These are phyloP conservation scores for Frankliniella intonsa DNA, from an alignment of 2,888 invertebrate species.

Conservation along the genomic window DNA sequence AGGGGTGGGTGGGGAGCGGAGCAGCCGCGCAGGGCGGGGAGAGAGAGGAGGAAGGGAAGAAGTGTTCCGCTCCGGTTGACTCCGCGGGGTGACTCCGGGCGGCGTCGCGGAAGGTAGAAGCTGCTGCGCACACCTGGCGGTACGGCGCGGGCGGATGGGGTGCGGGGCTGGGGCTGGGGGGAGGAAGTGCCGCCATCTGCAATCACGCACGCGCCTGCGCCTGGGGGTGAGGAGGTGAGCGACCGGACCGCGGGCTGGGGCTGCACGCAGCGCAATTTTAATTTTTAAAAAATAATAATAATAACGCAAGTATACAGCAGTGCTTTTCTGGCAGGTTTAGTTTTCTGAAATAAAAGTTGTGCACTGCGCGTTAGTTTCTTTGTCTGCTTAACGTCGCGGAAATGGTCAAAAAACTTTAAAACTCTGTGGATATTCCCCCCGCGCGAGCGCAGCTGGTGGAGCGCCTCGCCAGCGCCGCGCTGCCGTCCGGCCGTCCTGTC, in stretches of 20 bases:
- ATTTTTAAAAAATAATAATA: too few species aligned
- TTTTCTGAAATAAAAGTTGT: too few species aligned
- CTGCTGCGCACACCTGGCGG: background rate
- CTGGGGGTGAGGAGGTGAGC: too few species aligned
- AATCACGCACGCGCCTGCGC: constrained; percentile 1
- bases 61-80: background rate
- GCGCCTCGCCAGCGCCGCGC: background rate
- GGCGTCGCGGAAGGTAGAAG: background rate
- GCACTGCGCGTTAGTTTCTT: too few species aligned
- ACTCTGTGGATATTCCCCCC: too few species aligned
- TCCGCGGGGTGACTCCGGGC: background rate
- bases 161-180: background rate
- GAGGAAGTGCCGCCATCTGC: background rate
- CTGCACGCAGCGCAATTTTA: too few species aligned
- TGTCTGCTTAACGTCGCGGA: too few species aligned
- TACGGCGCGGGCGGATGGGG: background rate
- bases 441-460: background rate
- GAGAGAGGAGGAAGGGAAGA: background rate
- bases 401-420: too few species aligned
- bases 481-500: background rate
- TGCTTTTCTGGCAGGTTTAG: too few species aligned
- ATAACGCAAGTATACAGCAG: too few species aligned
- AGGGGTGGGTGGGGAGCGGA: background rate
- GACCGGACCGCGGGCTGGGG: too few species aligned
- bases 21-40: background rate